These are phyloP conservation scores for Ectemnius continuus DNA, from an alignment of 2,888 invertebrate genomes.

Conservation along the genomic window DNA sequence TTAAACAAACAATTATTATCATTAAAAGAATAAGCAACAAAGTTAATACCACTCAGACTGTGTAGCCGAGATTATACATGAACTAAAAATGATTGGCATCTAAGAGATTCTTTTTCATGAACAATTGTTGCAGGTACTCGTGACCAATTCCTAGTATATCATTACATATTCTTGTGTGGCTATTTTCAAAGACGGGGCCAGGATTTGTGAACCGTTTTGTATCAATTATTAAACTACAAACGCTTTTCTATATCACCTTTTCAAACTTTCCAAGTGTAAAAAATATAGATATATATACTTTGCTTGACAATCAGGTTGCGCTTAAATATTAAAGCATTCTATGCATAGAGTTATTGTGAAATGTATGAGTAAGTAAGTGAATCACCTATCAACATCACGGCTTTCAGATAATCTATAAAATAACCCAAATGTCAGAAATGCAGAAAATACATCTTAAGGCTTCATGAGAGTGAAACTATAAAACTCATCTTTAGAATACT, in stretches of 20 bases:
- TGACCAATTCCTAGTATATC: neutral
- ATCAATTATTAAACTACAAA: constrained; percentile 32
- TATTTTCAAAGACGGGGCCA: constrained; percentile 41
- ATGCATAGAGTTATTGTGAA: constrained; percentile 3
- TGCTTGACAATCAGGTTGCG: constrained; percentile 3
- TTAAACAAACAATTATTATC: no score
- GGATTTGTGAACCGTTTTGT: constrained; percentile 43
- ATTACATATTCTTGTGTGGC: neutral
- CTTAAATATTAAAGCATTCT: constrained; percentile 6
- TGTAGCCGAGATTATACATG: no score
- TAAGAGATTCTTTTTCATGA: neutral
- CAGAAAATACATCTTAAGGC: constrained; percentile 29
- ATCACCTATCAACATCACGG: constrained; percentile 18
- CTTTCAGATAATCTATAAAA: constrained; percentile 22
- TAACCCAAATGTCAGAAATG: constrained; percentile 25
- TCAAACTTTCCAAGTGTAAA: constrained; percentile 8
- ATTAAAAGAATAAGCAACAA: no score
- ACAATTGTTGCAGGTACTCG: constrained; percentile 3
- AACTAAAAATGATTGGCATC: no score
- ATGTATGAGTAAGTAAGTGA: constrained; percentile 2
- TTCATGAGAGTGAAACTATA: constrained; percentile 39
- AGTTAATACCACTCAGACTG: no score
- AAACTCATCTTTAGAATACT: constrained; percentile 30
- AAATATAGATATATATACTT: constrained; percentile 5
- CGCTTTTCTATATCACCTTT: constrained; percentile 3